phyloP scores from a whole-genome alignment of 2,888 invertebrate genomes.

The Cryptus armator region DNA sequence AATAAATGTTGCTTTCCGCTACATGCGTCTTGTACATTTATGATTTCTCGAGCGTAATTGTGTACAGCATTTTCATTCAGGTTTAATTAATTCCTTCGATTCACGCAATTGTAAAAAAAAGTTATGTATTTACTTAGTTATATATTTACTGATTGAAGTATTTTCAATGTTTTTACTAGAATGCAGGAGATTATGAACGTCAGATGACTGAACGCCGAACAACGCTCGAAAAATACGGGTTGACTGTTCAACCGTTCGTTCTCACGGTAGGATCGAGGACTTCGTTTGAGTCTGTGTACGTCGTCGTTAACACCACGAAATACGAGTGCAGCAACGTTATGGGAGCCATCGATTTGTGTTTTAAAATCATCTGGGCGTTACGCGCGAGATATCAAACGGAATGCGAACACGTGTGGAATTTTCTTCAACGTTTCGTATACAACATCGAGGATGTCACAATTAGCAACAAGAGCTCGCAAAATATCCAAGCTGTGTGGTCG shows the following conservation, averaged over 20 bases:
- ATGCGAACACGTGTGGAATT: conserved; percentile 53
- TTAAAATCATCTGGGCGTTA: conserved; percentile 44
- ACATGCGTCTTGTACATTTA: too few species aligned
- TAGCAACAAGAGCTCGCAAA: conserved; percentile 20
- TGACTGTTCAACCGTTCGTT: conserved; percentile 38
- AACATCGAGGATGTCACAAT: conserved; percentile 14
- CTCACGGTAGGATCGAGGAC: conserved; percentile 39
- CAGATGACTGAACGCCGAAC: conserved; percentile 7
- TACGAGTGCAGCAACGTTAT: conserved; percentile 46
- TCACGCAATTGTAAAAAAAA: too few species aligned
- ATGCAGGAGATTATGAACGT: conserved; percentile 11
- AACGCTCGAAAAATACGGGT: conserved; percentile 27
- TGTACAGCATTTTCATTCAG: too few species aligned
- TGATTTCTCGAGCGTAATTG: too few species aligned
- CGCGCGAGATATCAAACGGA: conserved; percentile 40
- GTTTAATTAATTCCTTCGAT: too few species aligned
- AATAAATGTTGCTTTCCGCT: too few species aligned
- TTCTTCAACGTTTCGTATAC: conserved; percentile 47
- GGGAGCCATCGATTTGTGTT: too few species aligned
- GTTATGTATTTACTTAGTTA: too few species aligned
- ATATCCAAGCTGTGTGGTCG: conserved; percentile 24
- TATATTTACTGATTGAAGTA: not conserved
- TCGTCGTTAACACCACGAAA: conserved; percentile 31
- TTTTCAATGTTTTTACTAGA: conserved; percentile 12
- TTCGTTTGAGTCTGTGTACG: conserved; percentile 15